Conservation (phyloP, 2,888 invertebrate genomes). For the Drymonia ruficornis region DNA sequence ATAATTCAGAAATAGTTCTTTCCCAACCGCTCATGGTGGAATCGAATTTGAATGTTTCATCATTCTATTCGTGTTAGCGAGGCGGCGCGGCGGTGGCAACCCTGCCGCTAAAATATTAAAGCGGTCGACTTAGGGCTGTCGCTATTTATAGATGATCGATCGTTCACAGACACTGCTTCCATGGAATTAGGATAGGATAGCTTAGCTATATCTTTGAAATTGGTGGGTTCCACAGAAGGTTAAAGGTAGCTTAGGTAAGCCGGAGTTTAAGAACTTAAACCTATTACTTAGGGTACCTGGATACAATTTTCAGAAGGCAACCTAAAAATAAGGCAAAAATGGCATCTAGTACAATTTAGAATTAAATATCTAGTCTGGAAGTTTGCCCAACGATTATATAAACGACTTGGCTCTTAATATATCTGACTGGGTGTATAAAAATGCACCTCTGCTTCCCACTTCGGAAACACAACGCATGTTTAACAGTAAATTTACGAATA, state of each 20-base stretch:
- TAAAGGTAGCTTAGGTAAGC: no score
- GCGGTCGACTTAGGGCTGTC: constrained; percentile 15
- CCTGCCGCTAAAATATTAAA: constrained; percentile 29
- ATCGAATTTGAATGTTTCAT: constrained; percentile 3
- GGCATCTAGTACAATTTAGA: no score
- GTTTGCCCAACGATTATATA: no score
- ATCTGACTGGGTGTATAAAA: no score
- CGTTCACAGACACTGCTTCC: neutral
- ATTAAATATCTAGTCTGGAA: no score
- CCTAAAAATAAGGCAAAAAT: no score
- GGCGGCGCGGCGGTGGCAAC: constrained; percentile 17
- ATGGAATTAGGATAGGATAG: neutral
- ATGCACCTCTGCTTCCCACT: neutral
- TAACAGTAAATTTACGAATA: no score
- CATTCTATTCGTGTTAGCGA: constrained; percentile 8
- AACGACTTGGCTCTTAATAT: no score
- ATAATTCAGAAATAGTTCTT: neutral
- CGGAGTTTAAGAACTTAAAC: no score
- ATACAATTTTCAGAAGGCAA: no score
- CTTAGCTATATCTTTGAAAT: neutral
- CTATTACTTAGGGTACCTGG: no score
- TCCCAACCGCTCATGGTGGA: neutral
- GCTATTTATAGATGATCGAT: constrained; percentile 28
- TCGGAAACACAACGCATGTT: no score
- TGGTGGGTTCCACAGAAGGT: neutral